phyloP scores from a whole-genome alignment of 2,113 vertebrate genomes.

The Brienomyrus brachyistius region DNA sequence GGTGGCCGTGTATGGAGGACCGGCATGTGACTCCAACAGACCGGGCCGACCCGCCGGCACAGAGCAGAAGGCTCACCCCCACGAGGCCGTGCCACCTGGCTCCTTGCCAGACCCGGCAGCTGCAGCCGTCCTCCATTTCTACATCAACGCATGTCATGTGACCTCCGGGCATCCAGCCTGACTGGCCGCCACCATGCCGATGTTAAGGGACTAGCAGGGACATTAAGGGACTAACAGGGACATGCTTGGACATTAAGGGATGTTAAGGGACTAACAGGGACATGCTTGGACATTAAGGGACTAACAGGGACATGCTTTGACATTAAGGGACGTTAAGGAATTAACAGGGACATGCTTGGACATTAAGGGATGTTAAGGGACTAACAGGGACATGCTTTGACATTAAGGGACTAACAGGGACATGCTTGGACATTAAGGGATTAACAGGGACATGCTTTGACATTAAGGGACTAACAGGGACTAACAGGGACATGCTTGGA shows the following conservation, averaged over 20 bases:
- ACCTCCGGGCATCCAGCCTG: not conserved
- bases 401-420: not conserved
- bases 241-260: not conserved
- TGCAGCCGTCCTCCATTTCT: not conserved
- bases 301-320: not conserved
- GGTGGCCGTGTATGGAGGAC: not conserved
- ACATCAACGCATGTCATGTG: not conserved
- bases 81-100: not conserved
- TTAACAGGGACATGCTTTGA: no score
- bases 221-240: not conserved
- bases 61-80: not conserved
- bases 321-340: no score
- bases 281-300: not conserved
- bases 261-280: not conserved
- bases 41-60: not conserved
- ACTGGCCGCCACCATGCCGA: not conserved
- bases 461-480: no score
- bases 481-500: not conserved
- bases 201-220: not conserved
- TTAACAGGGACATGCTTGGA: not conserved
- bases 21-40: not conserved
- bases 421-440: not conserved
- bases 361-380: not conserved
- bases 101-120: not conserved
- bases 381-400: not conserved